Evolutionary conservation across 2,797 vertebrate genomes (phyloP), one percentile per base, ranked within the genome.

Genomic region (Cynopterus sphinx): DNA sequence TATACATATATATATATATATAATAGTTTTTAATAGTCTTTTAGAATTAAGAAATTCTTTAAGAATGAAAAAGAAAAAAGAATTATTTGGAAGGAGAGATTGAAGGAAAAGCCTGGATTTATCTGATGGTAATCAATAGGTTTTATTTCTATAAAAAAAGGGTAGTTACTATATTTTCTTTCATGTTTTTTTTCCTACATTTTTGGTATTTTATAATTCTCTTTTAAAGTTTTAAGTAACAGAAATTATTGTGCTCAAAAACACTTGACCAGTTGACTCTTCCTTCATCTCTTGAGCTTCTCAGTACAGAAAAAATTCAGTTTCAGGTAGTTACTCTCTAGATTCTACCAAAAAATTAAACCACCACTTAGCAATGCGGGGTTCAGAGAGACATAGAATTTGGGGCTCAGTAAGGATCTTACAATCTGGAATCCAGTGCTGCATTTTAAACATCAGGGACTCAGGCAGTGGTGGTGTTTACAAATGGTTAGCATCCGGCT

Each of bases 1-100:
- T 33, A 33, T 2, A 33, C 2, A 33, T 33, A 33, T 33, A 2
- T 33, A 33, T 33, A 33, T 77, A 43, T 49, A 31, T 12, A 70
- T 33, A 22, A n/a, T 33, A 57, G 71, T 84, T 91, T 83, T 74
- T 74, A 71, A 59, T 59, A 65, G 26, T 71, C 11, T 86, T 85
- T 59, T 73, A 85, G 46, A 87, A 74, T 85, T 26, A 91, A 90
- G 59, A 85, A 92, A 73, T 81, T 43, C 12, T 22, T 88, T 55
- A 59, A 57, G 36, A 91, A 53, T 82, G 51, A 31, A 22, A 79
- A 73, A 86, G 63, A 33, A 39, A 83, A 3, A 79, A 83, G 33
- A n/a, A 82, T 81, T 68, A 24, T 74, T 79, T 74, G 57, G 74
- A 87, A 82, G 55, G 9, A 63, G 36, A 77, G 28, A 46, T 31